Base-by-base conservation (phyloP, 2,113 vertebrate species). In the Thymallus thymallus region DNA sequence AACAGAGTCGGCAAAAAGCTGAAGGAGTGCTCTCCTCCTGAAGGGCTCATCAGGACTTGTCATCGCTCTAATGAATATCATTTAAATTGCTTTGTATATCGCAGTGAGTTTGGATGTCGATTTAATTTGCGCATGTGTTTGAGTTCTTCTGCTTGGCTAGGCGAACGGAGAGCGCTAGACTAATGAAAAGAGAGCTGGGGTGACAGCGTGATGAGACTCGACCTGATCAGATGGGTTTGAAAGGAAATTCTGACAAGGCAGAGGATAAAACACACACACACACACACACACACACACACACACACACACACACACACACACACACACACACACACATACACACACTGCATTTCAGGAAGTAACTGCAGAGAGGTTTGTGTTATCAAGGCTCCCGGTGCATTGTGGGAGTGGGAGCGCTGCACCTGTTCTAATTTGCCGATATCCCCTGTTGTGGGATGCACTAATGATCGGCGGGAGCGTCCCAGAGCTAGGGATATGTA, bases 51-150 rank as follows among this genome's bases (percentile, higher is more conserved):
- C 96, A 96, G 94, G 94, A 93, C 96, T 96, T 98, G 96, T 98
- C 97, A 98, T 97, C 92, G 92, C 95, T 96, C 96, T 98, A 98
- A 98, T 98, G 96, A 98, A 98, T 98, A 99, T 97, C 96, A 97
- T 98, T 98, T 98, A 98, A 98, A 99, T 98, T 96, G 96, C 96
- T 97, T 97, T 97, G 97, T 98, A 96, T 98, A 96, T 97, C 94
- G 95, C 94, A 95, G 96, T 88, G 96, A 95, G 95, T 98, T 98
- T 95, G 95, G 96, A 97, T 98, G 97, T 98, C 95, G 95, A 98
- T 98, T 98, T 98, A 98, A 98, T 99, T 98, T 96, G 95, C 94
- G 94, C 96, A 95, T 96, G 96, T 97, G 96, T 98, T 98, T 95
- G 96, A 98, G 96, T 94, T 97, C 96, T 96, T 96, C 95, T 97